Percentiles rank a stretch among this genome's conserved stretches.
Conservation (phyloP, 1,140 invertebrate species). For the Drosophila virilis region DNA sequence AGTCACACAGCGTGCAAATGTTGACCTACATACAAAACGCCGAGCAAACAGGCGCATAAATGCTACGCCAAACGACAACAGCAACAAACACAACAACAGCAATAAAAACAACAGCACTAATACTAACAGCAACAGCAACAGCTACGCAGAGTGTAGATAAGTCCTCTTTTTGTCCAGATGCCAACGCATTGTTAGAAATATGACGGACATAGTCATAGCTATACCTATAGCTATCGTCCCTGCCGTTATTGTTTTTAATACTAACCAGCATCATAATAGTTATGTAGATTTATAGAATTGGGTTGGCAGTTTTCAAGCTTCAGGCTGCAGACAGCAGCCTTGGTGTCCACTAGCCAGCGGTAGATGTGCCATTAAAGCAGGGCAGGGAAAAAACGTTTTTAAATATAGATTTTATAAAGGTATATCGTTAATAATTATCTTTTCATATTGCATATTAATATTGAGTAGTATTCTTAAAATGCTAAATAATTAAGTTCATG, state of each 20-base stretch:
- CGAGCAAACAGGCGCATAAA: conserved; percentile 80
- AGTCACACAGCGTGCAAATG: conserved; percentile 79
- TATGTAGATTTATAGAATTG: conserved; percentile 78
- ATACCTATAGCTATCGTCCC: conserved; percentile 28
- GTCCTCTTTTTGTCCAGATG: conserved; percentile 65
- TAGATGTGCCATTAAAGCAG: conserved; percentile 56
- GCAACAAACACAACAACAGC: conserved; percentile 22
- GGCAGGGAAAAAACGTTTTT: conserved; percentile 9
- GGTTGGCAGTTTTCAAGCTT: conserved; percentile 58
- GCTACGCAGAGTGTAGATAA: conserved; percentile 59
- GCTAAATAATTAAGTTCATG: no score
- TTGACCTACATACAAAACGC: conserved; percentile 80
- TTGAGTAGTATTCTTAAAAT: no score
- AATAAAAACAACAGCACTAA: conserved; percentile 31
- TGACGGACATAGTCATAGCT: conserved; percentile 50
- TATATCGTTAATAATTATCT: no score
- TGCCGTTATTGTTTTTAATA: conserved; percentile 71
- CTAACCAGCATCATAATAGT: conserved; percentile 75
- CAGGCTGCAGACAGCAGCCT: conserved; percentile 11
- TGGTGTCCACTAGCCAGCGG: conserved; percentile 41
- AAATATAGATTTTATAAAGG: no score
- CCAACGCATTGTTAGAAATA: conserved; percentile 78
- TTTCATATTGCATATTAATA: no score
- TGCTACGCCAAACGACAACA: conserved; percentile 69
- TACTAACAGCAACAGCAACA: conserved; percentile 43